Percentiles rank a stretch among this genome's conserved stretches.
Conservation (phyloP, 2,113 vertebrate species). For the Pollimyrus isidori region DNA sequence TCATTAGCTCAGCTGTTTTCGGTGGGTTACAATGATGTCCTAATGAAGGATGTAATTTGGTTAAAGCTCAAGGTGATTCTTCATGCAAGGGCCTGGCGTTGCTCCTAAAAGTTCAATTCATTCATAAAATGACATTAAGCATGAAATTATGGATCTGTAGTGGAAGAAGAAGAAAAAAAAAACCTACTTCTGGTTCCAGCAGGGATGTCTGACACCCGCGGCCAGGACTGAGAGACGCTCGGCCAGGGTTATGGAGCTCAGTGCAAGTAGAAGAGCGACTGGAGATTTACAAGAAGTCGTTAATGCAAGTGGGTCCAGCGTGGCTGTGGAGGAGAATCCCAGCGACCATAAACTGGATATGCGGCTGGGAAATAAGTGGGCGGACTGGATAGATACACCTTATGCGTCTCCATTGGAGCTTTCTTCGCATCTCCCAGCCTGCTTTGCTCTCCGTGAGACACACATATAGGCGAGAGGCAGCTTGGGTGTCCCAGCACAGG, state of each 20-base stretch:
- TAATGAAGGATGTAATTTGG: neutral
- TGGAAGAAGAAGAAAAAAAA: neutral
- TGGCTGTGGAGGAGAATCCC: neutral
- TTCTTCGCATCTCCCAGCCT: neutral
- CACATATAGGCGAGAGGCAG: neutral
- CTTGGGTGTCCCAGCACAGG: neutral
- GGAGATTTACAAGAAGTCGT: neutral
- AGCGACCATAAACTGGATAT: neutral
- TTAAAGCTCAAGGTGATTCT: neutral
- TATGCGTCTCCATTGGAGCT: too few relatives aligned
- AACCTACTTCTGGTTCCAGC: neutral
- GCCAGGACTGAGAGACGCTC: neutral
- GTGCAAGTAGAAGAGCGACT: neutral
- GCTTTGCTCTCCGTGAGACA: neutral
- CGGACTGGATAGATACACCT: neutral
- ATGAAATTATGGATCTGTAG: neutral
- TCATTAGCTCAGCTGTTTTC: neutral
- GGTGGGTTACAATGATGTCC: neutral
- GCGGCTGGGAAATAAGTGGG: neutral
- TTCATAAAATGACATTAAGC: neutral
- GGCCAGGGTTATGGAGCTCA: neutral
- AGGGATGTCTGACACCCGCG: neutral
- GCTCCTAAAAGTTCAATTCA: neutral
- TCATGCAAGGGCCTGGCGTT: neutral
- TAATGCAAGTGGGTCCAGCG: neutral